A percentile compares a stretch with the other conserved stretches of the same genome.
Evolutionary conservation across 2,797 vertebrate species (phyloP).

Genomic region (Smutsia temminckii): DNA sequence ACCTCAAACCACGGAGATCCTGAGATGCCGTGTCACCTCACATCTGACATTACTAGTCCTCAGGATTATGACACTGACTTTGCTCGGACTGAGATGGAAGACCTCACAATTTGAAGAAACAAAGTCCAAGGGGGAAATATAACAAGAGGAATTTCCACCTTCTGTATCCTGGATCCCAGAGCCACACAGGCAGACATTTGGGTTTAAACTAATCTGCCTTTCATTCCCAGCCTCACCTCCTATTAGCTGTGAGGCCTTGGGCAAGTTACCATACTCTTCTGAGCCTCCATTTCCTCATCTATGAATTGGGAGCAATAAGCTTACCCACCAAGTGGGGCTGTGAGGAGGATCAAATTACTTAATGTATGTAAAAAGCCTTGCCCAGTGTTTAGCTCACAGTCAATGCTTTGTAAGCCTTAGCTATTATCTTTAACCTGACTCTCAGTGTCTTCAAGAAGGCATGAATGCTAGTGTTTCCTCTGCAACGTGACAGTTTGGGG

Average conservation of each 20-base stretch:
- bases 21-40: not conserved
- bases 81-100: not conserved
- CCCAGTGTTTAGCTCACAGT: not conserved
- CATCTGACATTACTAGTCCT: not conserved
- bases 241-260: not conserved
- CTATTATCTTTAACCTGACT: not conserved
- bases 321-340: not conserved
- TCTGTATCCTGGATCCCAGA: not conserved
- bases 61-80: not conserved
- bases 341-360: not conserved
- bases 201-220: not conserved
- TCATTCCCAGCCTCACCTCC: not conserved
- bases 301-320: not conserved
- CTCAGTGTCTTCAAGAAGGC: not conserved
- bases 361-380: not conserved
- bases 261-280: not conserved
- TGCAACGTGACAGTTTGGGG: not conserved
- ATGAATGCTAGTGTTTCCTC: not conserved
- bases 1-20: not conserved
- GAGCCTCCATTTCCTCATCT: constrained; percentile 21
- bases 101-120: not conserved
- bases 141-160: not conserved
- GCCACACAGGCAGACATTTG: not conserved
- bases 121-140: not conserved
- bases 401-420: not conserved